These are phyloP conservation scores for Sarotherodon lohbergeri DNA, from an alignment of 2,113 vertebrate genomes.

Conservation along the genomic window DNA sequence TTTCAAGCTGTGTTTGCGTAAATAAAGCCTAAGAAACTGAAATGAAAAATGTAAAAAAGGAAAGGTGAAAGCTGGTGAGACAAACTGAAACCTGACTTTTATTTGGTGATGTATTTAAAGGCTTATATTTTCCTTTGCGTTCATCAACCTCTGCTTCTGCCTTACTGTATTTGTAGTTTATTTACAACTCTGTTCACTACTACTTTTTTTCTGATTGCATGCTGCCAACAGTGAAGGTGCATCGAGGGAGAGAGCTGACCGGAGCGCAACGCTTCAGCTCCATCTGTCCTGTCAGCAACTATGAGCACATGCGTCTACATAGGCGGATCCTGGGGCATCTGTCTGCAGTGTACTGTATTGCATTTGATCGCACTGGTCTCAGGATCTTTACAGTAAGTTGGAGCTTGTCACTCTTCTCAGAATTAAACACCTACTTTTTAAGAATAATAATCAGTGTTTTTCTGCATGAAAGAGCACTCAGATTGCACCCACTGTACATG, in stretches of 20 bases:
- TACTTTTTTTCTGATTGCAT: neutral
- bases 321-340: constrained; percentile 94
- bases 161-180: neutral
- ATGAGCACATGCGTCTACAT: constrained; percentile 92
- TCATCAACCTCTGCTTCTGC: neutral
- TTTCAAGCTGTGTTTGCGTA: neutral
- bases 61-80: neutral
- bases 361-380: constrained; percentile 94
- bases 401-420: neutral
- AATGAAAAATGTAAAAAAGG: neutral
- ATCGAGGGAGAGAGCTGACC: constrained; percentile 85
- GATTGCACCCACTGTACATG: neutral
- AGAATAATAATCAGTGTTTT: neutral
- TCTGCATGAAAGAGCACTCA: neutral
- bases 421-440: neutral
- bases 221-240: constrained; percentile 80
- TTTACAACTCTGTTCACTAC: neutral
- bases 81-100: neutral
- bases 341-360: constrained; percentile 98
- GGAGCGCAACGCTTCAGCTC: constrained; percentile 83
- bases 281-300: constrained; percentile 87
- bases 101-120: neutral
- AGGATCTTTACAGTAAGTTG: constrained; percentile 96
- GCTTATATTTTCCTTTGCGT: neutral
- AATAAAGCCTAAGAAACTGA: neutral